phyloP scores from a whole-genome alignment of 2,797 vertebrate genomes.

The Gymnothorax reevesii region DNA sequence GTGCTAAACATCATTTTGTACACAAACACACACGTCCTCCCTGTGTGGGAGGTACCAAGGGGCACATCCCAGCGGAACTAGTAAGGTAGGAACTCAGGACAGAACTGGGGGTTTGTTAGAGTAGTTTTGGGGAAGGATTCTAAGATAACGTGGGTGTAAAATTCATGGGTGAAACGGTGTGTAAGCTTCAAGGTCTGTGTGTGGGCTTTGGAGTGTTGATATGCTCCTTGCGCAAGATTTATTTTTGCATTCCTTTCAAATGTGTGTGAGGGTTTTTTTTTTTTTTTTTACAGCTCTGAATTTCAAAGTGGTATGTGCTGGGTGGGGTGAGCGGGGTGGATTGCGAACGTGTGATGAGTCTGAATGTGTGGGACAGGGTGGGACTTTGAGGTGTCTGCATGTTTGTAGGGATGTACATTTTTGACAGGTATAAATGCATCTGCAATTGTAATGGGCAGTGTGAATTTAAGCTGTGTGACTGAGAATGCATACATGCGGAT shows the following conservation, averaged over 20 bases:
- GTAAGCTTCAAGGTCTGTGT: neutral
- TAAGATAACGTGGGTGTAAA: conserved; percentile 44
- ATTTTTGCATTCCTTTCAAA: neutral
- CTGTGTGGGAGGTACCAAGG: conserved; percentile 22
- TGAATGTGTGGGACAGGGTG: neutral
- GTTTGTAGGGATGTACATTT: neutral
- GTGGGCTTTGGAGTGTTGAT: neutral
- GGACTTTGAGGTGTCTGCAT: neutral
- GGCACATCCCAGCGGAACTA: neutral
- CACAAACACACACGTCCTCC: neutral
- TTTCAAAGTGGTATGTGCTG: neutral
- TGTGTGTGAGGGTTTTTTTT: neutral
- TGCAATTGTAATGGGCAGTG: neutral
- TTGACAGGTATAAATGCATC: neutral
- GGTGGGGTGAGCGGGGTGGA: neutral
- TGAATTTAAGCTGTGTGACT: neutral
- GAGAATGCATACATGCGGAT: neutral
- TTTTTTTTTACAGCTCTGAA: neutral
- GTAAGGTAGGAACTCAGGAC: conserved; percentile 38
- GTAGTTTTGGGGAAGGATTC: conserved; percentile 62
- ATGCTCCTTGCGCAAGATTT: neutral
- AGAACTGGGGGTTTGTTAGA: neutral
- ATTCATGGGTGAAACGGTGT: neutral
- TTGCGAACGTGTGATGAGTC: neutral
- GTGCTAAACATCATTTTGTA: neutral